Evolutionary conservation across 1,140 invertebrate species (phyloP).

Genomic region (Anagrus nilaparvatae): DNA sequence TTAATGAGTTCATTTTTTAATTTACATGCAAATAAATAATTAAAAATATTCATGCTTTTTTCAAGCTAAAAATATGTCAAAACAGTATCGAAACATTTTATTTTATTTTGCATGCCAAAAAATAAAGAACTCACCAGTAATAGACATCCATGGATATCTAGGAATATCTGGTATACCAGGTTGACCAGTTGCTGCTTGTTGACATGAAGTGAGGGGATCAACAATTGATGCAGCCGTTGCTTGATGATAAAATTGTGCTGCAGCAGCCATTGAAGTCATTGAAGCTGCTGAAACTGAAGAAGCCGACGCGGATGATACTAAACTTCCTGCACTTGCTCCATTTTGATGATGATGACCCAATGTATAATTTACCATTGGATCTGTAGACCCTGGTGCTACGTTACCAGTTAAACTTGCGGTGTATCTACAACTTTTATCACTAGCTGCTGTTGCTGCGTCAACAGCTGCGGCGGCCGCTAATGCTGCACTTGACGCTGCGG

Average conservation of each 20-base stretch:
- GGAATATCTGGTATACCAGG: conserved; percentile 75
- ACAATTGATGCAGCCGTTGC: conserved; percentile 53
- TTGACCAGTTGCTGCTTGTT: conserved; percentile 56
- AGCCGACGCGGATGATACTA: conserved; percentile 45
- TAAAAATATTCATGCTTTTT: too few species aligned
- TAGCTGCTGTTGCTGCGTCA: conserved; percentile 45
- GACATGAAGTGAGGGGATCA: conserved; percentile 54
- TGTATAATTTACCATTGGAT: conserved; percentile 73
- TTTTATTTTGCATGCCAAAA: too few species aligned
- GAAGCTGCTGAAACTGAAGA: conserved; percentile 52
- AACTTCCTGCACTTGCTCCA: conserved; percentile 47
- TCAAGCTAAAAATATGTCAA: too few species aligned
- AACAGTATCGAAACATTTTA: too few species aligned
- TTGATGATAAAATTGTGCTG: conserved; percentile 81
- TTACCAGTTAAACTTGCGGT: conserved; percentile 54
- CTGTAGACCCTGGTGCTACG: conserved; percentile 47
- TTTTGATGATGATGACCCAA: conserved; percentile 66
- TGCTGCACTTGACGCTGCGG: conserved; percentile 44
- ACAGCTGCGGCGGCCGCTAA: conserved; percentile 54
- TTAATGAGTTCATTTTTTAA: too few species aligned
- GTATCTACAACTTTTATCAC: conserved; percentile 71
- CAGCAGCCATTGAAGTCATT: conserved; percentile 67
- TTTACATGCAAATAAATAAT: too few species aligned
- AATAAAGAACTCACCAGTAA: conserved; percentile 68
- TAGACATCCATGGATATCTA: conserved; percentile 94